Percentiles rank a stretch among this genome's conserved stretches.
Evolutionary conservation across 2,888 invertebrate species (phyloP).

Genomic region (Saturnia japonica): DNA sequence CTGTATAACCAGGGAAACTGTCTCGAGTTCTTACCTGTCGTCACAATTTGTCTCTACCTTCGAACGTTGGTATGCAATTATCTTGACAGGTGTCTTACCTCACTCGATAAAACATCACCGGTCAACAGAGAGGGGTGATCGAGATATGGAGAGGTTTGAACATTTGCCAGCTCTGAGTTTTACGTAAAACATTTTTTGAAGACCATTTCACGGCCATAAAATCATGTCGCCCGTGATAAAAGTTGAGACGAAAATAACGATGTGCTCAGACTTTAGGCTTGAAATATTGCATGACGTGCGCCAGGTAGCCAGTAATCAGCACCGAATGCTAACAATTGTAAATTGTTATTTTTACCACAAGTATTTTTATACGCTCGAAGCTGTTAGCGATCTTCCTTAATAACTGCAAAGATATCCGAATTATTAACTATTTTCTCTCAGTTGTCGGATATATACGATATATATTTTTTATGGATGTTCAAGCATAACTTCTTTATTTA

Average conservation of each 20-base stretch:
- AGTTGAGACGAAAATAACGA: conserved; percentile 53
- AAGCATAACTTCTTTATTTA: too few species aligned
- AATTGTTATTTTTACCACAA: background rate
- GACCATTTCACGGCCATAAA: conserved; percentile 63
- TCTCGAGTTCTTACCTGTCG: background rate
- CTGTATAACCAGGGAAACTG: background rate
- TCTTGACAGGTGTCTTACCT: conserved; percentile 36
- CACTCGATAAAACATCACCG: conserved; percentile 34
- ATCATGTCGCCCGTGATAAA: conserved; percentile 57
- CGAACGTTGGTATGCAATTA: conserved; percentile 27
- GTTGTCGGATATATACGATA: background rate
- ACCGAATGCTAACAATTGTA: conserved; percentile 9
- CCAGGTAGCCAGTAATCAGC: conserved; percentile 12
- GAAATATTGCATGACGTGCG: conserved; percentile 23
- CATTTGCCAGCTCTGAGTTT: conserved; percentile 60
- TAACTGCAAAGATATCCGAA: background rate
- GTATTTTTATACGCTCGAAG: background rate
- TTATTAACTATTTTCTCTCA: background rate
- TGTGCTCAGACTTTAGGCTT: conserved; percentile 43
- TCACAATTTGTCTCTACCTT: conserved; percentile 14
- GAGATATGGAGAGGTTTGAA: conserved; percentile 63
- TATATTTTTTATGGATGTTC: too few species aligned
- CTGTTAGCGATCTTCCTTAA: background rate
- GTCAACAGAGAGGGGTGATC: conserved; percentile 48
- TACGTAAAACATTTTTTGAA: conserved; percentile 56